Evolutionary conservation across 2,888 invertebrate genomes (phyloP).

Genomic region (Platycheirus albimanus): DNA sequence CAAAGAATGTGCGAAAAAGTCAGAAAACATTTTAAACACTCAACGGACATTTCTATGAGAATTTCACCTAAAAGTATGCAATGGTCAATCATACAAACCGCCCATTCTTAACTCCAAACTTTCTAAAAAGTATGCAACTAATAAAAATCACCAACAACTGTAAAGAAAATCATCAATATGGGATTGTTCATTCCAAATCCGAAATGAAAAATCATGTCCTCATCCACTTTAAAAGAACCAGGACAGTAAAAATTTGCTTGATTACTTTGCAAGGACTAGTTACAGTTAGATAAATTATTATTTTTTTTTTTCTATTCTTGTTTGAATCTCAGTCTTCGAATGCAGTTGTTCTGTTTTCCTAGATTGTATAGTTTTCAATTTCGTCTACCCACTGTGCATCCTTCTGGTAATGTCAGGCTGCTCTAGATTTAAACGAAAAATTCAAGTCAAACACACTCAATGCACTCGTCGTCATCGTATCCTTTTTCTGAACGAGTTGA

Average conservation of each 20-base stretch:
- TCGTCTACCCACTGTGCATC: conserved; percentile 19
- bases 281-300: no score
- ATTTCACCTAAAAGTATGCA: not conserved
- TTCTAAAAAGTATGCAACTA: not conserved
- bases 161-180: not conserved
- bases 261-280: no score
- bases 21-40: not conserved
- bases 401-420: conserved; percentile 50
- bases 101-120: no score
- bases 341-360: not conserved
- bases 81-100: no score
- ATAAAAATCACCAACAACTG: conserved; percentile 1
- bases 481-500: not conserved
- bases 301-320: no score
- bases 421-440: conserved; percentile 34
- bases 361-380: conserved; percentile 10
- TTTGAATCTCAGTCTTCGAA: no score
- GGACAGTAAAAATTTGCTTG: no score
- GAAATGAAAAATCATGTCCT: no score
- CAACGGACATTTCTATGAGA: no score
- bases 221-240: no score
- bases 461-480: not conserved
- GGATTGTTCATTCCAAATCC: no score
- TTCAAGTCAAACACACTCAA: conserved; percentile 8
- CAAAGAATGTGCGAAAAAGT: not conserved